Percentiles rank a stretch among this genome's conserved stretches.
phyloP scores from a whole-genome alignment of 1,140 invertebrate genomes.

The Lasioglossum baleicum region DNA sequence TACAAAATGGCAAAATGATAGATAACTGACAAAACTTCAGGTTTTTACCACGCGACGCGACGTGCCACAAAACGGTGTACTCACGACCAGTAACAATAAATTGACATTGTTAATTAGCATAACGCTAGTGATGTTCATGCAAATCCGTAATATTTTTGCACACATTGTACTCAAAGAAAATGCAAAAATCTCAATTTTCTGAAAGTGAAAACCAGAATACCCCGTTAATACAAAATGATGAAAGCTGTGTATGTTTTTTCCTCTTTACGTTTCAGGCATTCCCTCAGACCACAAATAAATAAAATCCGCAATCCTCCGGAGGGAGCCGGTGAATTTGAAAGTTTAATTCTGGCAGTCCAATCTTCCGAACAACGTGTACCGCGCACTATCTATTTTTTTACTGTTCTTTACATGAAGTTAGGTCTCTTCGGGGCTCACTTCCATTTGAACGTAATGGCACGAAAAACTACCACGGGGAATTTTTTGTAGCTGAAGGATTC shows the following conservation, averaged over 20 bases:
- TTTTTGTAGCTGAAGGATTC: slow-evolving; percentile 35
- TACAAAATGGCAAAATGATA: too few species aligned
- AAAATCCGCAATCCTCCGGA: background rate
- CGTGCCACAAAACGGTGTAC: too few species aligned
- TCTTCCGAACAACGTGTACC: background rate
- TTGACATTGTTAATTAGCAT: too few species aligned
- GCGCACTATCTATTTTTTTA: background rate
- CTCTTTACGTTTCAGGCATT: background rate
- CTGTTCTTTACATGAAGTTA: background rate
- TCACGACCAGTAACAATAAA: too few species aligned
- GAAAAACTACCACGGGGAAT: background rate
- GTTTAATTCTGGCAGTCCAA: background rate
- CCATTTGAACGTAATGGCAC: slow-evolving; percentile 7
- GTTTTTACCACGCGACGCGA: too few species aligned
- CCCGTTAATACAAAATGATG: too few species aligned
- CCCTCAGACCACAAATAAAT: background rate
- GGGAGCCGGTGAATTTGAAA: background rate
- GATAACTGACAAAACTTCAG: too few species aligned
- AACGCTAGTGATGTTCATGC: too few species aligned
- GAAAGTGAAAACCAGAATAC: too few species aligned
- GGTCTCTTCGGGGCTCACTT: background rate
- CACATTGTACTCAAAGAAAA: too few species aligned
- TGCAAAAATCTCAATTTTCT: too few species aligned
- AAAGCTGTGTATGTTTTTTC: background rate
- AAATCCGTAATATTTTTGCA: too few species aligned